Evolutionary conservation across 2,113 vertebrate species (phyloP).

Genomic region (Nerophis lumbriciformis): DNA sequence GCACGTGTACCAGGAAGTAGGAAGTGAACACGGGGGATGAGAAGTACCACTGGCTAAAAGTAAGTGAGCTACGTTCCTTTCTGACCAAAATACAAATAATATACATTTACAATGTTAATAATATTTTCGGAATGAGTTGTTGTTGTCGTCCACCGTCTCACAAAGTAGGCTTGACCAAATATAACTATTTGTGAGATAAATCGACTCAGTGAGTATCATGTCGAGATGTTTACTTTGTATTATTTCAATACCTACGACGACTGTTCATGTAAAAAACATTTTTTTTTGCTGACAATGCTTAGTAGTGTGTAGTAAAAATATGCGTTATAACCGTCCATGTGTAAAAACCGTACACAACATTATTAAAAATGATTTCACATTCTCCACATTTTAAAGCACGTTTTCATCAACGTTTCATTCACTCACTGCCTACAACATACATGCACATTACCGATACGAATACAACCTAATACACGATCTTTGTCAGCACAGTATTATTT

Average conservation of each 20-base stretch:
- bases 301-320: neutral
- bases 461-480: too few relatives aligned
- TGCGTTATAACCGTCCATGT: neutral
- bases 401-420: too few relatives aligned
- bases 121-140: neutral
- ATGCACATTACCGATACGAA: too few relatives aligned
- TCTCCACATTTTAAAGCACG: too few relatives aligned
- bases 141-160: neutral
- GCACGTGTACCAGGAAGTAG: slow-evolving; percentile 74
- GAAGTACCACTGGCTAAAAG: slow-evolving; percentile 33
- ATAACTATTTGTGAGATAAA: neutral
- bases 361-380: too few relatives aligned
- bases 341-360: too few relatives aligned
- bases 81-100: neutral
- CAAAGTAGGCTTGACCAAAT: neutral
- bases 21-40: slow-evolving; percentile 66
- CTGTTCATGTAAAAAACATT: too few relatives aligned
- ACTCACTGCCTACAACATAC: too few relatives aligned
- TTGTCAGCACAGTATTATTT: too few relatives aligned
- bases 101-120: neutral
- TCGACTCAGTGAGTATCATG: neutral
- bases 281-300: neutral
- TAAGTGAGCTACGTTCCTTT: slow-evolving; percentile 36
- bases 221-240: neutral
- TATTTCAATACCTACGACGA: neutral